Evolutionary conservation across 2,113 vertebrate species (phyloP).

Genomic region (Sturnus vulgaris): DNA sequence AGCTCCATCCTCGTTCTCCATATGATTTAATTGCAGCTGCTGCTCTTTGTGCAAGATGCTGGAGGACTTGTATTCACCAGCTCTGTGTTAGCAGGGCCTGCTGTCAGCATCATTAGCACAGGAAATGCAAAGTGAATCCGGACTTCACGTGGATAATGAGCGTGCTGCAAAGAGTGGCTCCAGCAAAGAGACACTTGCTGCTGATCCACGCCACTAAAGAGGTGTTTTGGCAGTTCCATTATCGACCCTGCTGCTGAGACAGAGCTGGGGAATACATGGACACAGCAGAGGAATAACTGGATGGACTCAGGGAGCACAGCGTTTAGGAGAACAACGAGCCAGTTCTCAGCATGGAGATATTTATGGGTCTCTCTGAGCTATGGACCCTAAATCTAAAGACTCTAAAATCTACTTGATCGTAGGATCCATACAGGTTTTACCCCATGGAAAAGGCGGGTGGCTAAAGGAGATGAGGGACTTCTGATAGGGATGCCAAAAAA

Average conservation of each 20-base stretch:
- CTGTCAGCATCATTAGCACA: slow-evolving; percentile 36
- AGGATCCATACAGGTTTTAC: not conserved
- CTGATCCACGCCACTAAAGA: not conserved
- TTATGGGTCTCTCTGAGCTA: not conserved
- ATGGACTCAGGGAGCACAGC: not conserved
- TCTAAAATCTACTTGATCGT: not conserved
- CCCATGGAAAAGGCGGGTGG: not conserved
- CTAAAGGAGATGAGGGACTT: not conserved
- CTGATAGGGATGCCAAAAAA: not conserved
- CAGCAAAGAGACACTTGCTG: not conserved
- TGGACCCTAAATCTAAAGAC: too few species aligned
- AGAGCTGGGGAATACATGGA: not conserved
- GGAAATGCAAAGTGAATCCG: not conserved
- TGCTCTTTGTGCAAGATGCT: not conserved
- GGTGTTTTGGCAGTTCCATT: not conserved
- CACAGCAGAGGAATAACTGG: not conserved
- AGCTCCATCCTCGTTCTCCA: not conserved
- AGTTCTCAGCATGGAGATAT: not conserved
- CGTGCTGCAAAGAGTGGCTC: not conserved
- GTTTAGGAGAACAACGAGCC: not conserved
- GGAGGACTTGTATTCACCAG: not conserved
- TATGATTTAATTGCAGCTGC: slow-evolving; percentile 8
- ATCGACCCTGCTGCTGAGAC: not conserved
- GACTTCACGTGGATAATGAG: not conserved
- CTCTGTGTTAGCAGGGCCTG: not conserved